Base-by-base conservation (phyloP, 2,888 invertebrate genomes). In the Lacanobia wlatinum region DNA sequence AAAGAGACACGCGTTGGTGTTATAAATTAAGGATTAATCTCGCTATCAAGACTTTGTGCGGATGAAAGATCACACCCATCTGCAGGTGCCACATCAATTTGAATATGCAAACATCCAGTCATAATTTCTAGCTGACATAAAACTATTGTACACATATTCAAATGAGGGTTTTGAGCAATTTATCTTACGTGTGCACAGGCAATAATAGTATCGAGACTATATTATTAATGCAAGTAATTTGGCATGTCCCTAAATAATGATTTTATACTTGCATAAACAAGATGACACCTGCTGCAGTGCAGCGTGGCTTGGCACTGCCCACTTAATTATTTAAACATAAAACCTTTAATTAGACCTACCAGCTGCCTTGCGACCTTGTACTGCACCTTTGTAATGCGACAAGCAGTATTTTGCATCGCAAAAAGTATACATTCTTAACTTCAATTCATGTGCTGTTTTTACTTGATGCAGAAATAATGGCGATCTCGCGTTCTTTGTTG, bases 271-370 rank as follows among this genome's bases (percentile, higher is more conserved):
- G 93, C 92, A 94, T 93, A 93, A 92, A 93, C 91, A 92, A 90
- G 79, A 70, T 58, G 80, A 88, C 95, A 95, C 94, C 95, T 95
- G 95, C 94, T 83, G 70, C 83, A 86, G 84, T 80, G 80, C 86
- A 84, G 88, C 89, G 87, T 88, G 87, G 85, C 85, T 84, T 65
- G 80, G 70, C 82, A 79, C 90, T 78, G 73, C 90, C 91, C 91
- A 94, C 91, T 95, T 95, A 96, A 96, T 96, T 96, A 96, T 96
- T 95, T 95, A 93, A 94, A 92, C 93, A 94, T 95, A 95, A 95
- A 95, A 94, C 94, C 93, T 95, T 95, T 96, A 96, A 96, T 96
- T 96, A 95, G 93, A 92, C 87, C 69, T 64, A 82, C 76, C 96
- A 96, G 93, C 95, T 96, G 96, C 91, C 91, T 71, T 50, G 71